Conservation (phyloP, 2,797 vertebrate species). For the Microcaecilia unicolor region DNA sequence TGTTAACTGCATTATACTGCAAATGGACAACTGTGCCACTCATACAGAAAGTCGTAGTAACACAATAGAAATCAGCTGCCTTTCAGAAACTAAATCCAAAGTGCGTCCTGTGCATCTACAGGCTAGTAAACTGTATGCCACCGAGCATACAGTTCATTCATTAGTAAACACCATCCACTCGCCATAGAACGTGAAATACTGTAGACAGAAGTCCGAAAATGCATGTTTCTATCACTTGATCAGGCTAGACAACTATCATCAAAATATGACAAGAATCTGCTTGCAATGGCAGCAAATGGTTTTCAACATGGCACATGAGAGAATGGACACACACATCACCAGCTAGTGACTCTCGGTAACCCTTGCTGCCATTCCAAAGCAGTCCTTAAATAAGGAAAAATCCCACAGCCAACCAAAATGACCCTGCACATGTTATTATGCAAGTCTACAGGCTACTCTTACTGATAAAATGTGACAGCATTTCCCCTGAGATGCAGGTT, state of each 20-base stretch:
- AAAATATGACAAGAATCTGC: neutral
- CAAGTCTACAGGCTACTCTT: too few species aligned
- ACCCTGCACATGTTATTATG: too few species aligned
- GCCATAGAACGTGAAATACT: constrained; percentile 2
- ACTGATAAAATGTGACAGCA: neutral
- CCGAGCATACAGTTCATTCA: neutral
- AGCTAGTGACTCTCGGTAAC: too few species aligned
- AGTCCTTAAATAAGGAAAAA: too few species aligned
- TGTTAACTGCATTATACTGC: neutral
- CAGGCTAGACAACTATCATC: neutral
- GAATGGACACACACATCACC: too few species aligned
- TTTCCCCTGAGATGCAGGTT: too few species aligned
- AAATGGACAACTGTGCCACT: constrained; percentile 1
- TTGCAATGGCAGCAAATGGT: constrained; percentile 7
- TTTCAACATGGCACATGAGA: constrained; percentile 32
- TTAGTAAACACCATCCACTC: constrained; percentile 1
- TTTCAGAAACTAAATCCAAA: constrained; percentile 8
- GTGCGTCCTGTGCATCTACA: constrained; percentile 3
- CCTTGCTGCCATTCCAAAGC: constrained; percentile 17
- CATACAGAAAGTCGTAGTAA: too few species aligned
- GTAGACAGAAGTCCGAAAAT: constrained; percentile 4
- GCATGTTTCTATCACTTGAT: neutral
- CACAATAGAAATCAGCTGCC: neutral
- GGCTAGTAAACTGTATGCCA: too few species aligned
- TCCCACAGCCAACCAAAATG: neutral